phyloP scores from a whole-genome alignment of 2,113 vertebrate species.

The Urocolius indicus region DNA sequence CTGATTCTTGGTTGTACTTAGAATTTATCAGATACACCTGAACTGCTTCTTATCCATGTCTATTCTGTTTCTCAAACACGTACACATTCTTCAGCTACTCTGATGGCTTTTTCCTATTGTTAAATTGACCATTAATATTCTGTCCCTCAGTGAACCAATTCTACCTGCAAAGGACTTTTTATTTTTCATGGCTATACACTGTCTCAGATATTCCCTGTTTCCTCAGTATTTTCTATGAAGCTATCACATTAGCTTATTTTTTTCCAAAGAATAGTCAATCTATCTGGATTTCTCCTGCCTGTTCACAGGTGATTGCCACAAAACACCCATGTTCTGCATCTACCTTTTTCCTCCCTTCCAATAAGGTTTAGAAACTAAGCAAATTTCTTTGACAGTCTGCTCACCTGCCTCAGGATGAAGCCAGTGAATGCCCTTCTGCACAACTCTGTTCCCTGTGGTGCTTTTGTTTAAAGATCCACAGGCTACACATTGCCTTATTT shows the following conservation, averaged over 20 bases:
- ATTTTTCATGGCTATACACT: background rate
- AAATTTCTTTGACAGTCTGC: background rate
- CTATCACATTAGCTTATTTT: background rate
- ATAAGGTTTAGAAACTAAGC: background rate
- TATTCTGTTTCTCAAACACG: background rate
- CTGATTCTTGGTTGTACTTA: background rate
- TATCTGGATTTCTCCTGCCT: background rate
- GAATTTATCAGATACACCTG: background rate
- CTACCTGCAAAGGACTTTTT: background rate
- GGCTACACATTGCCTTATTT: background rate
- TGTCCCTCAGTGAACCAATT: fast-evolving
- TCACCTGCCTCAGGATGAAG: no score
- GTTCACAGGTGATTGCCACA: background rate
- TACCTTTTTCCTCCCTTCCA: background rate
- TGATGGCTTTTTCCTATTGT: background rate
- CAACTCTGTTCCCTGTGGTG: background rate
- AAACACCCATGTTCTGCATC: background rate
- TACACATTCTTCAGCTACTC: background rate
- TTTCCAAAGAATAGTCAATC: background rate
- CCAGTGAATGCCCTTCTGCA: background rate
- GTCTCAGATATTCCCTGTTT: background rate
- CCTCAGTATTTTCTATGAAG: background rate
- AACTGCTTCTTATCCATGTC: background rate
- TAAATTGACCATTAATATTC: background rate
- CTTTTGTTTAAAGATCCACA: background rate